Base-by-base conservation (phyloP, 1,140 invertebrate genomes). In the Microplitis mediator region DNA sequence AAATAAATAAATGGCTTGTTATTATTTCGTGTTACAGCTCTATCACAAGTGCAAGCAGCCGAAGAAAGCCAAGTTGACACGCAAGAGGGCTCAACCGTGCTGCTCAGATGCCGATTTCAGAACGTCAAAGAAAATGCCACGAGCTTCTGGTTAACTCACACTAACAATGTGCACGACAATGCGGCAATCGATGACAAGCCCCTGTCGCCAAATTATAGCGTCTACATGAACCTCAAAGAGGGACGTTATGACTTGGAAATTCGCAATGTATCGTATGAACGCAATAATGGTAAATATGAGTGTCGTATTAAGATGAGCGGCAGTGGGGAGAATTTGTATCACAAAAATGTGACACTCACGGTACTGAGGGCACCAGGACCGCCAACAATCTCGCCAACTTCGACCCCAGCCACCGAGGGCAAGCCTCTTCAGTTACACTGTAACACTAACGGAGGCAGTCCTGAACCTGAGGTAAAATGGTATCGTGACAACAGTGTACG, bases 221-320 rank as follows among this genome's bases (percentile, higher is more conserved):
- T 87, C 0, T 81, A 79, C 62, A 83, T 86, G 84, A 75, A 83
- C 9, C 93, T 94, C 4, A 89, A 91, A 11, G 91, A 94, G 66
- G 96, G 96, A 13, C 91, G 92, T 36, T 98, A 96, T 86, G 95
- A 97, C 86, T 88, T 98, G 76, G 89, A 93, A 79, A 96, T 98
- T 75, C 90, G 91, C 16, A 95, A 95, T 81, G 93, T 94, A 0
- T 93, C 93, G 23, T 97, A 97, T 86, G 94, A 94, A 78, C 89
- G 94, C 0, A 95, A 98, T 86, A 96, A 97, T 81, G 96, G 95
- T 4, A 91, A 92, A 74, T 97, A 97, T 87, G 95, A 96, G 87
- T 98, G 96, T 81, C 91, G 93, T 23, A 90, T 97, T 56, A 97
- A 96, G 84, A 93, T 93, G 32, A 91, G 90, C 34, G 94, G 95